Evolutionary conservation across 2,888 invertebrate genomes (phyloP).

Genomic region (Cecidostiba fungosa): DNA sequence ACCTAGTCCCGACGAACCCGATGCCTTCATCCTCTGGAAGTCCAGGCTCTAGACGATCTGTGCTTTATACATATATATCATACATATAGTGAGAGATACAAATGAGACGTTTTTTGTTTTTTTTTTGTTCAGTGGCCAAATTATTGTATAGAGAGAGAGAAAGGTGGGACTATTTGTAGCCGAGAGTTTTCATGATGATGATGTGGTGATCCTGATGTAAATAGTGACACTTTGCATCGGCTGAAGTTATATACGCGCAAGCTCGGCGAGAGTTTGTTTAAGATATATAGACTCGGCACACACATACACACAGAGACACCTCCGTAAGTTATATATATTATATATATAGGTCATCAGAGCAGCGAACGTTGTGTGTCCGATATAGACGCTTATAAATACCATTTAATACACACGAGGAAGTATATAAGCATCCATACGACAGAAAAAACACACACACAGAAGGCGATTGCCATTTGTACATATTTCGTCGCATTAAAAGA

Average conservation of each 20-base stretch:
- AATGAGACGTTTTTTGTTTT: neutral
- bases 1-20: conserved; percentile 9
- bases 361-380: conserved; percentile 21
- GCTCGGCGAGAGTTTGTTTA: neutral
- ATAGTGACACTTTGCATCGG: neutral
- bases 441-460: neutral
- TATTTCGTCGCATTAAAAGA: conserved; percentile 67
- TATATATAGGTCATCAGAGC: neutral
- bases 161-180: neutral
- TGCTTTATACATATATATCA: neutral
- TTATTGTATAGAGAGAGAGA: conserved; percentile 10
- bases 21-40: conserved; percentile 52
- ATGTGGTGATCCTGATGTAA: neutral
- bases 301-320: neutral
- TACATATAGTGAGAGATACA: neutral
- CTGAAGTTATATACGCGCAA: neutral
- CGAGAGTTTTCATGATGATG: neutral
- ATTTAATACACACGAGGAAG: conserved; percentile 25
- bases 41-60: conserved; percentile 42
- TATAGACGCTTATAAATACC: conserved; percentile 58
- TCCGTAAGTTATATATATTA: conserved; percentile 17
- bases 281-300: neutral
- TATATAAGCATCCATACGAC: neutral
- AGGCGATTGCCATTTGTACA: conserved; percentile 67
- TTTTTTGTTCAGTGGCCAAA: conserved; percentile 32